Evolutionary conservation across 2,113 vertebrate genomes (phyloP), one percentile per base, ranked within the genome.

Genomic region (Triplophysa siluroides): DNA sequence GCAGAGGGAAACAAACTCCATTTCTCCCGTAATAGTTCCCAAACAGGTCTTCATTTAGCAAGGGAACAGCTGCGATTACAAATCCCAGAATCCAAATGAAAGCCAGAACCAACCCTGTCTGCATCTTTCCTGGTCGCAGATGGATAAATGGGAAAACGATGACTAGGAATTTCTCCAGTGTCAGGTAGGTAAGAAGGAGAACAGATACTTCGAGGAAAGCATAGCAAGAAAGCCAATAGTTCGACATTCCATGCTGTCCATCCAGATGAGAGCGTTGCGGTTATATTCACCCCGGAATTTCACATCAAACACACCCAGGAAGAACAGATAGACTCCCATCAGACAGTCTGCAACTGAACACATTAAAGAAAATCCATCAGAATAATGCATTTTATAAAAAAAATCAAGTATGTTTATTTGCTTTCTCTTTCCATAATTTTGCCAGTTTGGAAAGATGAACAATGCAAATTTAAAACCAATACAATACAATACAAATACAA

Each of bases 11-110:
- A 81, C 93, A 97, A 24, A 95, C 93, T 7, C 95, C 92, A 52
- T 96, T 97, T 78, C 92, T 91, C 33, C 95, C 94, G 13, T 96
- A 96, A 88, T 95, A 95, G 79, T 96, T 96, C 80, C 94, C 92
- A 84, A 95, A 96, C 80, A 93, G 81, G 0, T 93, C 91, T 43
- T 95, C 89, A 4, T 92, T 91, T 85, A 92, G 91, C 24, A 96
- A 91, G 2, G 95, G 93, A 67, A 95, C 86, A 4, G 85, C 86
- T 1, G 95, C 94, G 18, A 96, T 94, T 26, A 91, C 81, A 80
- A 95, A 92, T 23, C 93, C 95, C 80, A 90, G 76, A 5, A 94
- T 70, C 95, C 94, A 94, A 84, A 95, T 93, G 29, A 89, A 84
- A 50, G 74, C 77, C 81, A 95, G 89, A 26, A 91, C 80, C 75